Conservation (phyloP, 2,888 invertebrate species). For the Alviniconcha strummeri region DNA sequence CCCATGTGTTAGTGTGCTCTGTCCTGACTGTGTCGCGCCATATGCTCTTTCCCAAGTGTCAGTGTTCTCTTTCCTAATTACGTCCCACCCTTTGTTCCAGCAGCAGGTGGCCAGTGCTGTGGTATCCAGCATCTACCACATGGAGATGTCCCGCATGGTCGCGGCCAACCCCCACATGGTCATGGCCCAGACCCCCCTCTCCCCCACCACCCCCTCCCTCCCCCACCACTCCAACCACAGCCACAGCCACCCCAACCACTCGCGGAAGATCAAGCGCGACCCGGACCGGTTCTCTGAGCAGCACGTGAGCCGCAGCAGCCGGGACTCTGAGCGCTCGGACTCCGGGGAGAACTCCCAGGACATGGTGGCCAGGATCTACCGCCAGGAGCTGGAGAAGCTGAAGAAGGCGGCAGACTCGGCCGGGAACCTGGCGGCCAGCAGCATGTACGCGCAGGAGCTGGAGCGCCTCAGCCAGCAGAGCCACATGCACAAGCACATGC, state of each 20-base stretch:
- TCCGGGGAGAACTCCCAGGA: slow-evolving; percentile 81
- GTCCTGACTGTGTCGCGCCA: background rate
- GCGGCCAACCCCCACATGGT: slow-evolving; percentile 29
- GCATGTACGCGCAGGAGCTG: slow-evolving; percentile 94
- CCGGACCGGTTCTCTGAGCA: slow-evolving; percentile 6
- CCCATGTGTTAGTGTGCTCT: background rate
- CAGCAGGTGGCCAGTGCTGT: slow-evolving; percentile 64
- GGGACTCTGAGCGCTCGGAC: background rate
- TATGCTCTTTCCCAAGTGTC: background rate
- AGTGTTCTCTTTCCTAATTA: too few relatives aligned
- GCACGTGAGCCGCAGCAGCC: slow-evolving; percentile 10
- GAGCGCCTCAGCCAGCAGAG: slow-evolving; percentile 82
- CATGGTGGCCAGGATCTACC: slow-evolving; percentile 71
- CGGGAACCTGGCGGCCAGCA: slow-evolving; percentile 75
- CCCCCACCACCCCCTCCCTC: slow-evolving; percentile 33
- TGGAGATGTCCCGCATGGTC: slow-evolving; percentile 82
- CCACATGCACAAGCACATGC: slow-evolving; percentile 31
- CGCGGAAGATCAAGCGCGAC: slow-evolving; percentile 41
- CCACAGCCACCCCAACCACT: slow-evolving; percentile 27
- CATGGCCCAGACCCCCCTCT: slow-evolving; percentile 38
- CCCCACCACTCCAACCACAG: slow-evolving; percentile 22
- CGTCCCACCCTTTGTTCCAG: slow-evolving; percentile 41
- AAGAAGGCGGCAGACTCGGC: slow-evolving; percentile 79
- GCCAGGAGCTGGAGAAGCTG: slow-evolving; percentile 88
- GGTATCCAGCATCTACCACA: slow-evolving; percentile 70